Base-by-base conservation (phyloP, 2,797 vertebrate species). In the Synanceia verrucosa region DNA sequence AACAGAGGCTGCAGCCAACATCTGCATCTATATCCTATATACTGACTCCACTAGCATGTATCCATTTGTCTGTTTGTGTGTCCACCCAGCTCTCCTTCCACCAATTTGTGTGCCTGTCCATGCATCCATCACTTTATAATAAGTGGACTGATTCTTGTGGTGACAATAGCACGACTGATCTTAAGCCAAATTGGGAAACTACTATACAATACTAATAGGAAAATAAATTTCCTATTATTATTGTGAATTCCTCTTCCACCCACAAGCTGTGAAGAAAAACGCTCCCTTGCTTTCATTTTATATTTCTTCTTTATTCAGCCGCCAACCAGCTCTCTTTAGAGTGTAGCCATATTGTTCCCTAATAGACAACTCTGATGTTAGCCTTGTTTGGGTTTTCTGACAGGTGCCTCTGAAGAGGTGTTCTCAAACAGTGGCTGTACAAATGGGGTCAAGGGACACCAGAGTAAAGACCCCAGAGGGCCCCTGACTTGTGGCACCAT, bases 11-110 rank as follows among this genome's bases (percentile, higher is more conserved):
- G 56, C 72, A 68, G 72, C 43, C 46, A 81, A 80, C 87, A 89
- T 82, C 88, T 91, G 87, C 87, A 60, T 76, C 53, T 48, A 62
- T 58, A 66, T 64, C 21, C n/a, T 14, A 44, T 44, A 21, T 66
- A 77, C 83, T 70, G 86, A 57, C 50, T 46, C 37, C 13, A 43
- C 37, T 18, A 60, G 61, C 39, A 67, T 60, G 19, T 43, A 41
- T 57, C 23, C 23, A 33, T 66, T 33, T 57, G 6, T 57, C 9
- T 16, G 13, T 50, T 18, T 24, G 39, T 13, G 11, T 31, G 26
- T 51, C 55, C 21, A 23, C 41, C 39, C 18, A 9, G 26, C 39
- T 14, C 18, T 46, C 8, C 36, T 8, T 51, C 39, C 37, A 44
- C 24, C n/a, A 21, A 3, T 48, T 39, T 59, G 21, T 59, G n/a